Evolutionary conservation across 2,113 vertebrate genomes (phyloP).

Genomic region (Erythrocebus patas): DNA sequence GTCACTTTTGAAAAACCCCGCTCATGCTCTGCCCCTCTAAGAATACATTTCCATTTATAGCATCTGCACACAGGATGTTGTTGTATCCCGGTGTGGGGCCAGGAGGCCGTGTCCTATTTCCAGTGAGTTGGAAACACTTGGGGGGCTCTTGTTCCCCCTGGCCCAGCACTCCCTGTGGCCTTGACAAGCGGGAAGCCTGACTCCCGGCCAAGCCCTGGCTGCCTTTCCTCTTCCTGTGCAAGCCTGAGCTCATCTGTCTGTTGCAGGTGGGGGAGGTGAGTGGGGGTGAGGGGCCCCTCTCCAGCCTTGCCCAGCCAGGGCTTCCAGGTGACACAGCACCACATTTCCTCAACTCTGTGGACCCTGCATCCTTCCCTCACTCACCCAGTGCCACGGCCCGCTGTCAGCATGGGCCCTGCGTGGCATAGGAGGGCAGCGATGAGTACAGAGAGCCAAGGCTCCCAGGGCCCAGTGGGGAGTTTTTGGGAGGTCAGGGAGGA

Average conservation of each 20-base stretch:
- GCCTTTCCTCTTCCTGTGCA: constrained; percentile 31
- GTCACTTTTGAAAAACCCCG: constrained; percentile 58
- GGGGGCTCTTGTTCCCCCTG: background rate
- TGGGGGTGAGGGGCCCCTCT: background rate
- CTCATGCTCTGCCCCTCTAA: constrained; percentile 54
- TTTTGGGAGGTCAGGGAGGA: background rate
- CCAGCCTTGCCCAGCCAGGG: background rate
- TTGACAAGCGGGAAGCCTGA: constrained; percentile 6
- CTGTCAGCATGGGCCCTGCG: background rate
- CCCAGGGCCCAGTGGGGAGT: background rate
- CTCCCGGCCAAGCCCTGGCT: background rate
- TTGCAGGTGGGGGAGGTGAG: rapidly evolving
- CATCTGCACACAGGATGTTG: background rate
- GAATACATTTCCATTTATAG: constrained; percentile 75
- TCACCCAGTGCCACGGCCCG: background rate
- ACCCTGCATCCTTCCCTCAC: background rate
- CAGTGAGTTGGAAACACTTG: constrained; percentile 33
- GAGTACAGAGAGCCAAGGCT: background rate
- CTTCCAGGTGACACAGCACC: background rate
- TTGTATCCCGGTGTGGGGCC: background rate
- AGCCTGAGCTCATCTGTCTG: background rate
- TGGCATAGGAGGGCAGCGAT: background rate
- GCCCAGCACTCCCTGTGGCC: background rate
- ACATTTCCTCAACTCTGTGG: rapidly evolving
- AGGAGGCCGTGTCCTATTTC: constrained; percentile 6